phyloP scores from a whole-genome alignment of 2,888 invertebrate genomes.

The Serripes groenlandicus region DNA sequence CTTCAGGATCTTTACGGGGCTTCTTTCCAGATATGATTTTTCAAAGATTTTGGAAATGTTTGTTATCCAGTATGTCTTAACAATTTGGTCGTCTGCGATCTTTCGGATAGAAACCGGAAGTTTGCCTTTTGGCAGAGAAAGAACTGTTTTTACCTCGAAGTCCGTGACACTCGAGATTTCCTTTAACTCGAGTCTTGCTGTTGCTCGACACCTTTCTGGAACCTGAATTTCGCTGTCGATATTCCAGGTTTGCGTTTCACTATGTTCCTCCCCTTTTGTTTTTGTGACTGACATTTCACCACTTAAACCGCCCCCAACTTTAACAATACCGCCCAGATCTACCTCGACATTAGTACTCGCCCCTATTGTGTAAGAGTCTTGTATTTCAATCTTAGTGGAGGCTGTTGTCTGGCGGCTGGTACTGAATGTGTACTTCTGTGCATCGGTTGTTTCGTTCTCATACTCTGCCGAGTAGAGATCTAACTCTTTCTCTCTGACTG shows the following conservation, averaged over 20 bases:
- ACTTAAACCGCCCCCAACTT: slow-evolving; percentile 66
- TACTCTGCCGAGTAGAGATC: slow-evolving; percentile 68
- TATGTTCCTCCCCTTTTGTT: slow-evolving; percentile 62
- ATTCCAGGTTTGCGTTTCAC: slow-evolving; percentile 64
- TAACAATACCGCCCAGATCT: slow-evolving; percentile 62
- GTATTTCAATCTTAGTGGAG: slow-evolving; percentile 65
- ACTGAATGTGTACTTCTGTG: slow-evolving; percentile 66
- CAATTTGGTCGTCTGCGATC: slow-evolving; percentile 54
- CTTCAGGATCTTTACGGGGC: slow-evolving; percentile 23
- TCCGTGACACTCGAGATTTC: slow-evolving; percentile 56
- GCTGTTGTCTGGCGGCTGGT: slow-evolving; percentile 64
- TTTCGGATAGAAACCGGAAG: slow-evolving; percentile 66
- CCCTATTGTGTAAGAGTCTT: slow-evolving; percentile 70
- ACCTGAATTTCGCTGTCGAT: slow-evolving; percentile 70
- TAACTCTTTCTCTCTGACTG: slow-evolving; percentile 44
- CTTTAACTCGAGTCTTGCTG: slow-evolving; percentile 62
- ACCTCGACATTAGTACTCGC: slow-evolving; percentile 68
- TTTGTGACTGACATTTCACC: slow-evolving; percentile 66
- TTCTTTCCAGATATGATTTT: slow-evolving; percentile 28
- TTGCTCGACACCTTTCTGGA: slow-evolving; percentile 55
- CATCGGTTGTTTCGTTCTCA: slow-evolving; percentile 64
- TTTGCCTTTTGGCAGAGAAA: slow-evolving; percentile 59
- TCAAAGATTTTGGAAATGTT: slow-evolving; percentile 61
- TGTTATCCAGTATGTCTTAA: slow-evolving; percentile 53
- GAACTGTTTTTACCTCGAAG: slow-evolving; percentile 67